Percentiles rank a stretch among this genome's conserved stretches.
Evolutionary conservation across 2,888 invertebrate species (phyloP).

Genomic region (Melolontha melolontha): DNA sequence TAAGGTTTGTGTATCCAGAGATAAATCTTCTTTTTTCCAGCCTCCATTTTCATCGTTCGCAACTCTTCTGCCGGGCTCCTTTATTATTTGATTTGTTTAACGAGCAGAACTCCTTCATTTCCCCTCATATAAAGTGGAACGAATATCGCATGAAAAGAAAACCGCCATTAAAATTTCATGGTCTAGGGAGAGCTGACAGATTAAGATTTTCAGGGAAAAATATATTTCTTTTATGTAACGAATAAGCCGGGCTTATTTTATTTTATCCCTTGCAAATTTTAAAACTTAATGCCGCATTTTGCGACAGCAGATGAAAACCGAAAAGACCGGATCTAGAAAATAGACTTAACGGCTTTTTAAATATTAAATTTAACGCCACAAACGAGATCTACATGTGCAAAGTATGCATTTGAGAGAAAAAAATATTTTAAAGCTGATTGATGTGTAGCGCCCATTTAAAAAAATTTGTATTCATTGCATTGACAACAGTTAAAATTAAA

Average conservation of each 20-base stretch:
- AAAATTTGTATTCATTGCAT: too few relatives aligned
- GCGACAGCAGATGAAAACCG: slow-evolving; percentile 16
- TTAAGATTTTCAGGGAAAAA: slow-evolving; percentile 40
- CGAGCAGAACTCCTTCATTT: slow-evolving; percentile 37
- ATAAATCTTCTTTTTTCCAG: slow-evolving; percentile 21
- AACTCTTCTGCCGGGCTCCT: slow-evolving; percentile 21
- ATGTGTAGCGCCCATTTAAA: too few relatives aligned
- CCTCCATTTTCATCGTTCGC: slow-evolving; percentile 12
- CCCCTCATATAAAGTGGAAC: slow-evolving; percentile 37
- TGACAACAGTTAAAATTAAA: too few relatives aligned
- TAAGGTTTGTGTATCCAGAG: slow-evolving; percentile 14
- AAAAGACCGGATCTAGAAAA: slow-evolving; percentile 21
- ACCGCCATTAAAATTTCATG: slow-evolving; percentile 45
- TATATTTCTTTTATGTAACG: slow-evolving; percentile 24
- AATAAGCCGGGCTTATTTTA: slow-evolving; percentile 33
- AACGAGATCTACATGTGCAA: slow-evolving; percentile 10
- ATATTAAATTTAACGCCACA: slow-evolving; percentile 25
- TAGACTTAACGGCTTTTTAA: slow-evolving; percentile 33
- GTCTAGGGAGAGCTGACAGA: slow-evolving; percentile 42
- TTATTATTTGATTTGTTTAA: slow-evolving; percentile 39
- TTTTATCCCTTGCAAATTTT: slow-evolving; percentile 31
- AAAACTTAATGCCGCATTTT: slow-evolving; percentile 30
- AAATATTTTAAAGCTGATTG: too few relatives aligned
- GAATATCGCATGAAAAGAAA: slow-evolving; percentile 40
- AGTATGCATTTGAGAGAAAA: background rate